These are phyloP conservation scores for Myotis vivesi DNA, from an alignment of 2,797 vertebrate genomes.

Conservation along the genomic window DNA sequence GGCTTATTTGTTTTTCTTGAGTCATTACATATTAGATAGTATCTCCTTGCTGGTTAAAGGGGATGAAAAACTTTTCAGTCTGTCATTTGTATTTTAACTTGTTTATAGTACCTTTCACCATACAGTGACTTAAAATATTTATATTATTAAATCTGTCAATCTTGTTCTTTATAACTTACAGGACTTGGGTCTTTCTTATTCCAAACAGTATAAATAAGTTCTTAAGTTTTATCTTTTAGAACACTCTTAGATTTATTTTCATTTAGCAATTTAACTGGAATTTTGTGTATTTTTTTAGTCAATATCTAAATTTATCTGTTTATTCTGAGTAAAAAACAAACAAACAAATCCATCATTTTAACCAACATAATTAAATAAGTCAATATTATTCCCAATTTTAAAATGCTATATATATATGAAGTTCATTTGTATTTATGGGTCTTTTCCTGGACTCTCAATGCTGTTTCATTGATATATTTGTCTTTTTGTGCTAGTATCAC, in stretches of 20 bases:
- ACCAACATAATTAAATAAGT: slow-evolving; percentile 19
- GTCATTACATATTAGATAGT: background rate
- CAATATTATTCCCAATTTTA: slow-evolving; percentile 17
- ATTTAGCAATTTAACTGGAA: slow-evolving; percentile 20
- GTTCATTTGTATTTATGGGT: background rate
- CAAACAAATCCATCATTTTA: background rate
- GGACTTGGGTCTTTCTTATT: slow-evolving; percentile 11
- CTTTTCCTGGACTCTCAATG: background rate
- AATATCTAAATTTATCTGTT: background rate
- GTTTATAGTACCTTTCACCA: background rate
- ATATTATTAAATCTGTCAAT: slow-evolving; percentile 25
- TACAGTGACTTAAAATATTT: slow-evolving; percentile 36
- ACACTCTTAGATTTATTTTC: slow-evolving; percentile 34
- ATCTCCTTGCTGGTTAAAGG: background rate
- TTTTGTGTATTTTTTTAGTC: slow-evolving; percentile 40
- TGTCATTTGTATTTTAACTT: slow-evolving; percentile 50
- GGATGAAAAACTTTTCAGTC: background rate
- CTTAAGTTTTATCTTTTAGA: slow-evolving; percentile 30
- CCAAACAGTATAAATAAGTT: background rate
- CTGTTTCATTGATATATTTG: background rate
- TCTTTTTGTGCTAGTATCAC: background rate
- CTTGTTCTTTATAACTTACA: slow-evolving; percentile 9
- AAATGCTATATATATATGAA: background rate
- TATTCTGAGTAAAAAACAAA: slow-evolving; percentile 22
- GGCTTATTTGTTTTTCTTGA: slow-evolving; percentile 30